Base-by-base conservation (phyloP, 2,888 invertebrate species). In the Xanthorhoe designata region DNA sequence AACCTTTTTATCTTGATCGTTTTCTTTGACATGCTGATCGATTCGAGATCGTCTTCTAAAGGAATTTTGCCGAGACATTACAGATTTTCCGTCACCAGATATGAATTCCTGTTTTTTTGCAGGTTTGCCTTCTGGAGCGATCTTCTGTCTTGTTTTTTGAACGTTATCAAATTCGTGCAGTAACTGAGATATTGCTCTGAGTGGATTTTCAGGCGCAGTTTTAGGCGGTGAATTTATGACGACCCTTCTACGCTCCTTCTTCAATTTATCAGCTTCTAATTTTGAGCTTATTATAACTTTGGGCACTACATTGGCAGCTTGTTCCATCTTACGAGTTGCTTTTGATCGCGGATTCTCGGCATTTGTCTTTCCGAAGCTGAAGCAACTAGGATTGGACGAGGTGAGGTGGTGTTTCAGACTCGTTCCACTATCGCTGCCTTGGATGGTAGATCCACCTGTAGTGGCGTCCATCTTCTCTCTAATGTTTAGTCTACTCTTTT, bases 101-200 rank as follows among this genome's bases (percentile, higher is more conserved):
- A 64, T 8, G 18, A 64, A 52, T 18, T 87, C 87, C n/a, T 54
- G 4, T 75, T 81, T 89, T 70, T 79, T 89, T 8, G 58, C 64
- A 9, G 65, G 8, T 70, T 81, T 88, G 3, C 63, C 42, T 24
- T 87, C 88, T 13, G 75, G n/a, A 17, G 19, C 60, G n/a, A 67
- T 64, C 66, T 79, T 89, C 19, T 80, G 78, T 70, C 81, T 83
- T n/a, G 69, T 82, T 69, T 86, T 89, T 76, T 90, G 87, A 8
- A 88, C 86, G 65, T 82, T 85, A 49, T 92, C 90, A 63, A 92
- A 84, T 73, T 90, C 87, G 54, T 88, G 88, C 38, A 92, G 78
- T 51, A 92, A 71, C 75, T 91, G 88, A 32, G 92, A 90, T 74
- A 92, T 91, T 18, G 91, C 89, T 80, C 86, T 88, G 35, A 92